A percentile compares a stretch with the other conserved stretches of the same genome.
These are phyloP conservation scores for Heliconius erato DNA, from an alignment of 2,888 invertebrate genomes.

Conservation along the genomic window DNA sequence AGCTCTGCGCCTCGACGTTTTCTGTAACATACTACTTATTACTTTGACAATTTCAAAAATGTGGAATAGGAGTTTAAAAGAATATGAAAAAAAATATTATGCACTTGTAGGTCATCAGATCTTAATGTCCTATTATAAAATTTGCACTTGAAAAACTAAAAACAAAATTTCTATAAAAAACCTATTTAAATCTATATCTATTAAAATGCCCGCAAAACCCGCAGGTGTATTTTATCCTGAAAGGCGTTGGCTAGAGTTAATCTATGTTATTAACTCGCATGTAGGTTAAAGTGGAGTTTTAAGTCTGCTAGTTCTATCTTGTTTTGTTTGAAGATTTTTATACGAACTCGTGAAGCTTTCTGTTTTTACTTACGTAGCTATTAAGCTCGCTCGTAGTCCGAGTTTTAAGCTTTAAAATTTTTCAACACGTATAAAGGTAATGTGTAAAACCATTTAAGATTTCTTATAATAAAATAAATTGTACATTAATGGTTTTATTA, in stretches of 20 bases:
- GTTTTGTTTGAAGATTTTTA: constrained; percentile 27
- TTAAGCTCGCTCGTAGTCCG: constrained; percentile 8
- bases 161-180: not conserved
- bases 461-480: not conserved
- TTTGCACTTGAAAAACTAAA: not conserved
- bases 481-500: too few relatives aligned
- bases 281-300: constrained; percentile 38
- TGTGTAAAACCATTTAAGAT: not conserved
- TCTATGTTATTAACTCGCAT: constrained; percentile 42
- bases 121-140: not conserved
- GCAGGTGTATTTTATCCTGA: constrained; percentile 38
- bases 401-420: not conserved
- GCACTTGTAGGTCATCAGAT: not conserved
- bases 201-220: constrained; percentile 25
- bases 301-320: constrained; percentile 30
- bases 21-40: too few relatives aligned
- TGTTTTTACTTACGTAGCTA: constrained; percentile 5
- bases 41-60: too few relatives aligned
- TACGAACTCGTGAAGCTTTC: constrained; percentile 21
- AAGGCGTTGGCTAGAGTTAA: constrained; percentile 39
- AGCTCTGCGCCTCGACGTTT: too few relatives aligned
- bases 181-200: constrained; percentile 28
- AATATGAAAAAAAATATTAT: too few relatives aligned
- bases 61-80: too few relatives aligned
- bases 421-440: not conserved